Base-by-base conservation (phyloP, 2,888 invertebrate genomes). In the Scaptomyza tumidula region DNA sequence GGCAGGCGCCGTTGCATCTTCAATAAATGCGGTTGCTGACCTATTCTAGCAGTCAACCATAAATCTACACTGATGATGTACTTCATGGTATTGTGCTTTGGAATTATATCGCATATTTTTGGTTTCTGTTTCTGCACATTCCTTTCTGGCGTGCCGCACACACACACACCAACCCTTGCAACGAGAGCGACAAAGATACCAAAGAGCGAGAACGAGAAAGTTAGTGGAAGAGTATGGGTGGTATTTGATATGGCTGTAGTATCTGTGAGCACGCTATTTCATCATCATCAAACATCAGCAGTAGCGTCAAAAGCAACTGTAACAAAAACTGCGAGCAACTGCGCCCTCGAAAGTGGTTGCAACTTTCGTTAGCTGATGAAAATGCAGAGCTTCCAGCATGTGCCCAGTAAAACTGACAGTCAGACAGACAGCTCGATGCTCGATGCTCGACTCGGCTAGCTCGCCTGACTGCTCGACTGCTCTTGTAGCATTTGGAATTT, bases 61-160 rank as follows among this genome's bases (percentile, higher is more conserved):
- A 89, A 89, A 89, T 89, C 88, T 84, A 76, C 89, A 81, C 89
- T 89, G 89, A 89, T 89, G 89, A 89, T 89, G 89, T 82, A 88
- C 89, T 89, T 89, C 79, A 80, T 83, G 88, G 80, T 78, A 89
- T 88, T 88, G 88, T 88, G 86, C 88, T 80, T 78, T 76, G 85
- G 82, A 82, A 89, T 88, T 88, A 89, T 89, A 89, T 89, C 88
- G 88, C 88, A 88, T 88, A 89, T 89, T 88, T 86, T 89, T 80
- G 81, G 86, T 81, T 89, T 85, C 83, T 88, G 77, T 87, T 24
- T 24, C 24, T 87, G 87, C 87, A 86, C 89, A 85, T 89, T 89
- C 85, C 85, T 71, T 89, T 79, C 88, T 87, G 73, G 76, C 87
- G 72, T 81, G 79, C 84, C 61, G 56, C 67, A 68, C 66, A 58